These are phyloP conservation scores for Aporrectodea caliginosa DNA, from an alignment of 1,140 invertebrate genomes.

Conservation along the genomic window DNA sequence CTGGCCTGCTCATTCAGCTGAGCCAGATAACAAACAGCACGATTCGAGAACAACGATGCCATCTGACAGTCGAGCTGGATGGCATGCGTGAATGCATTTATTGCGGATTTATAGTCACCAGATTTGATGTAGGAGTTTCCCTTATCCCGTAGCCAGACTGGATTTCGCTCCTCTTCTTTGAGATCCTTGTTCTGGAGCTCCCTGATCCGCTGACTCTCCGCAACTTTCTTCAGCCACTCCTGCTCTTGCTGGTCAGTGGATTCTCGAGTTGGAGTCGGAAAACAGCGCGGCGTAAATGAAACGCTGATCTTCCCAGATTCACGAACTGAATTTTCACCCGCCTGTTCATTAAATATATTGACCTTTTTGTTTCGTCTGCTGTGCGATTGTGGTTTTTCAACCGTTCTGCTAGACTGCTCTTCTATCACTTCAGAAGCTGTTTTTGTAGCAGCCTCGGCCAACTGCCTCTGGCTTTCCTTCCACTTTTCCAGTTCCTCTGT, in stretches of 20 bases:
- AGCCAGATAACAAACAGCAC: constrained; percentile 72
- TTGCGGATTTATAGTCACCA: constrained; percentile 72
- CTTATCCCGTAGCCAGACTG: constrained; percentile 75
- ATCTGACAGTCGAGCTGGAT: constrained; percentile 71
- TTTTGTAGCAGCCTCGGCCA: constrained; percentile 35
- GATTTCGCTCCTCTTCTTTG: constrained; percentile 75
- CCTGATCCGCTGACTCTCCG: constrained; percentile 66
- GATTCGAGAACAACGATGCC: constrained; percentile 67
- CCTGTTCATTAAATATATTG: constrained; percentile 45
- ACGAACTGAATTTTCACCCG: constrained; percentile 48
- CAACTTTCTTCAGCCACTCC: constrained; percentile 77
- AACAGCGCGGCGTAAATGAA: constrained; percentile 70
- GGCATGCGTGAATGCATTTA: constrained; percentile 75
- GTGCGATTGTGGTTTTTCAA: neutral
- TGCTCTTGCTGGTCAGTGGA: constrained; percentile 70
- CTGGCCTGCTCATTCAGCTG: neutral
- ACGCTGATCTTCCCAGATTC: constrained; percentile 63
- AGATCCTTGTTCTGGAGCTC: constrained; percentile 74
- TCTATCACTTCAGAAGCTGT: neutral
- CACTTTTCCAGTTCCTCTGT: constrained; percentile 67
- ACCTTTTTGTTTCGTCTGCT: neutral
- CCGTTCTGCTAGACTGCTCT: neutral
- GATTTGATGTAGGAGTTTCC: constrained; percentile 73
- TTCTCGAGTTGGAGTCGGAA: constrained; percentile 78
- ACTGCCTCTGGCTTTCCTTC: constrained; percentile 55